A percentile compares a stretch with the other conserved stretches of the same genome.
These are phyloP conservation scores for Pionites leucogaster DNA, from an alignment of 2,113 vertebrate species.

Conservation along the genomic window DNA sequence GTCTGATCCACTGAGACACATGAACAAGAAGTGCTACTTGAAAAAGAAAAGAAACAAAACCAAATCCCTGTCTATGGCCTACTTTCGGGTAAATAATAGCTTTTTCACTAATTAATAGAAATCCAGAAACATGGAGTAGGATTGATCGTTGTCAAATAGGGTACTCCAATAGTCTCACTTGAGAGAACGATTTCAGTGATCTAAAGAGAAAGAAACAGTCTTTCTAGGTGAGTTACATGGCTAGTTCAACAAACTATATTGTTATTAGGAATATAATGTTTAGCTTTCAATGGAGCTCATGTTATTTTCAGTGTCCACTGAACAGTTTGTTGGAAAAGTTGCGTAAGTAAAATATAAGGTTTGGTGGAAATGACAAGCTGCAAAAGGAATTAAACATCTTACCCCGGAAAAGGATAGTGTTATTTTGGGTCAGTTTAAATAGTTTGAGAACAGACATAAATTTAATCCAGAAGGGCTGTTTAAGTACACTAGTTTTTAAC, in stretches of 20 bases:
- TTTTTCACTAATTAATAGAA: background rate
- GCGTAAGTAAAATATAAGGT: background rate
- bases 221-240: background rate
- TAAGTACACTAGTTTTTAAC: background rate
- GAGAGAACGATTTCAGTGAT: background rate
- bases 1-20: background rate
- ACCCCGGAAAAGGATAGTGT: background rate
- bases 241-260: background rate
- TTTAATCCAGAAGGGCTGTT: background rate
- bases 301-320: background rate
- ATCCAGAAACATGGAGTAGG: background rate
- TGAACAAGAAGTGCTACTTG: background rate
- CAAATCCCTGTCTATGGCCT: background rate
- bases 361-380: background rate
- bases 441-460: background rate
- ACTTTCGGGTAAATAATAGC: background rate
- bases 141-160: rapidly evolving
- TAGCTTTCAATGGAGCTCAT: background rate
- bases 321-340: background rate
- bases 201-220: background rate
- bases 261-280: background rate
- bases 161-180: background rate
- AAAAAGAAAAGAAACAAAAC: background rate
- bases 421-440: background rate
- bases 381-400: background rate